A percentile compares a stretch with the other conserved stretches of the same genome.
Conservation (phyloP, 1,140 invertebrate species). For the Heliothis virescens region DNA sequence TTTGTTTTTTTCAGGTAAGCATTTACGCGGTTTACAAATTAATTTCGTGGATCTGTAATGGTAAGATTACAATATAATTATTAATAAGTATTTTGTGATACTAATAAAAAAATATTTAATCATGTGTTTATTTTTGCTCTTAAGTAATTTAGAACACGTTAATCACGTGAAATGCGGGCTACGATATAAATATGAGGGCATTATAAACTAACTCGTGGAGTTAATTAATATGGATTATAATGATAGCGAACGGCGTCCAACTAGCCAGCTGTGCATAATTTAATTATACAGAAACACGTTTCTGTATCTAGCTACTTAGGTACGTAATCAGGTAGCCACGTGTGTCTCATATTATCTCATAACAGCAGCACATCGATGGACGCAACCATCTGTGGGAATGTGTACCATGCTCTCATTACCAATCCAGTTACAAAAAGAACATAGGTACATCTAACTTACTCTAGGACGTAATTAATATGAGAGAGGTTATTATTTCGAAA, state of each 20-base stretch:
- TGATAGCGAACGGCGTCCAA: too few relatives aligned
- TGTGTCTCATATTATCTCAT: slow-evolving; percentile 1
- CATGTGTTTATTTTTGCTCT: too few relatives aligned
- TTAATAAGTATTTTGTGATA: too few relatives aligned
- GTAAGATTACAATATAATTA: slow-evolving; percentile 5
- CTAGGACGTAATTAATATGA: slow-evolving; percentile 84
- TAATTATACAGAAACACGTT: too few relatives aligned
- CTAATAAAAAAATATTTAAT: too few relatives aligned
- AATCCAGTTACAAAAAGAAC: slow-evolving; percentile 63
- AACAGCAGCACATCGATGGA: not conserved
- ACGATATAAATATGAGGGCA: too few relatives aligned
- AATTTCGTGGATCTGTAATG: not conserved
- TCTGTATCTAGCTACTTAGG: too few relatives aligned
- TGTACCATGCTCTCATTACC: slow-evolving; percentile 74
- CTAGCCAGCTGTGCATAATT: too few relatives aligned
- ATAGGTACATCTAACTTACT: slow-evolving; percentile 65
- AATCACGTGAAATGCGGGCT: too few relatives aligned
- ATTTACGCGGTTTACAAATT: not conserved
- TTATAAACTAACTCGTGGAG: too few relatives aligned
- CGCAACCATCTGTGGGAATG: slow-evolving; percentile 66
- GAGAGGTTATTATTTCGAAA: slow-evolving; percentile 82
- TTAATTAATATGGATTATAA: too few relatives aligned
- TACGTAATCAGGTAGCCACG: slow-evolving; percentile 10
- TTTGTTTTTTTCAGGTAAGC: slow-evolving; percentile 69
- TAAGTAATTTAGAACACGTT: too few relatives aligned